A percentile compares a stretch with the other conserved stretches of the same genome.
phyloP scores from a whole-genome alignment of 2,113 vertebrate species.

The Sapajus apella region DNA sequence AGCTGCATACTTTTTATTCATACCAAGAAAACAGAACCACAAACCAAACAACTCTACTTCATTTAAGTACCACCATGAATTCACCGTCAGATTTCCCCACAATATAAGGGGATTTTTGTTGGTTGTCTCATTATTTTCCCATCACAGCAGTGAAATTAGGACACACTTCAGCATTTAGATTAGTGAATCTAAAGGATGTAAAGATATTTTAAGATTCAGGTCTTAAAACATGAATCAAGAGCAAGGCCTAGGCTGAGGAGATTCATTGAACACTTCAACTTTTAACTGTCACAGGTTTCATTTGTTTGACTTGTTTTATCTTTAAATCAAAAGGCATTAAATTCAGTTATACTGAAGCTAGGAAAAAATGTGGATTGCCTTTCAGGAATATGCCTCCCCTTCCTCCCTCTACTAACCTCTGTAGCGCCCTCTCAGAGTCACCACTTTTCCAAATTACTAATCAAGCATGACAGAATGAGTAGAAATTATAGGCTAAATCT shows the following conservation, averaged over 20 bases:
- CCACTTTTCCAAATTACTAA: neutral
- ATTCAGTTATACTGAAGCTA: neutral
- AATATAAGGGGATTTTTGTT: neutral
- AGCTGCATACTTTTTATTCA: neutral
- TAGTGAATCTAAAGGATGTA: neutral
- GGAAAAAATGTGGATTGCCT: neutral
- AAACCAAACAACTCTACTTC: neutral
- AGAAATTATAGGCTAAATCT: neutral
- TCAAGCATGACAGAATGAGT: neutral
- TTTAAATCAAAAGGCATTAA: conserved; percentile 10
- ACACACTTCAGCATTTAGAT: neutral
- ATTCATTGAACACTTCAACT: neutral
- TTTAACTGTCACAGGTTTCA: neutral
- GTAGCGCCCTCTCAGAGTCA: neutral
- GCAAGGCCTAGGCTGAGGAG: neutral
- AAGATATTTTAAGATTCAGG: too few relatives aligned
- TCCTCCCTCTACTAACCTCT: neutral
- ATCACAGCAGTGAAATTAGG: neutral
- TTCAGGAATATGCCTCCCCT: neutral
- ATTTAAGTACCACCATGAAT: neutral
- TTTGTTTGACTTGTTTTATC: neutral
- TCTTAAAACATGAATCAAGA: neutral
- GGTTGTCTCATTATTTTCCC: neutral
- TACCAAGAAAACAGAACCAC: neutral
- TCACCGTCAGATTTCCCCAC: neutral